phyloP scores from a whole-genome alignment of 2,113 vertebrate species.

The Ciconia maguari region DNA sequence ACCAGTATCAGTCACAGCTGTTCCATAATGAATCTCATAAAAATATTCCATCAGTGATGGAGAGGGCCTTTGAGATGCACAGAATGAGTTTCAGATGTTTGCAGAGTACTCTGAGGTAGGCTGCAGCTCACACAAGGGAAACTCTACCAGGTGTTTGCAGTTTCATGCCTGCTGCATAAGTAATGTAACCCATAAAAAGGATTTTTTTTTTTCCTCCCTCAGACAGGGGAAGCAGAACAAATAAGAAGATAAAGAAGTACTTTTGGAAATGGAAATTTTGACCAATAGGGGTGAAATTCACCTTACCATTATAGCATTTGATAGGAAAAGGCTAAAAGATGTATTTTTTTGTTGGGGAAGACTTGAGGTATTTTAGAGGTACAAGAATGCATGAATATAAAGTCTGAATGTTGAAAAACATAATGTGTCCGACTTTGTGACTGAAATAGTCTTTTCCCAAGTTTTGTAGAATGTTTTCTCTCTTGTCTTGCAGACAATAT shows the following conservation, averaged over 20 bases:
- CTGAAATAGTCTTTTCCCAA: background rate
- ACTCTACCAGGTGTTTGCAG: constrained; percentile 68
- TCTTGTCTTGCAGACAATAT: background rate
- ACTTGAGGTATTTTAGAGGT: background rate
- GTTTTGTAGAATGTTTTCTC: background rate
- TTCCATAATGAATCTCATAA: constrained; percentile 56
- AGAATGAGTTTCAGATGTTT: constrained; percentile 72
- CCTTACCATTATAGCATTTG: background rate
- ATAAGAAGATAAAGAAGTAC: constrained; percentile 21
- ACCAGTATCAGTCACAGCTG: constrained; percentile 58
- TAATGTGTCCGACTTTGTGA: background rate
- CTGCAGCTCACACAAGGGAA: constrained; percentile 58
- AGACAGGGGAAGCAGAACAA: constrained; percentile 33
- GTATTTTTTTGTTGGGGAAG: background rate
- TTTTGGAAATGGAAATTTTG: background rate
- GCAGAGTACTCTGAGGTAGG: constrained; percentile 50
- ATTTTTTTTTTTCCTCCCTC: background rate
- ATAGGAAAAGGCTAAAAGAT: background rate
- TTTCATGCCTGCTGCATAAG: constrained; percentile 68
- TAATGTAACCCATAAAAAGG: constrained; percentile 60
- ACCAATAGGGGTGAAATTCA: constrained; percentile 11
- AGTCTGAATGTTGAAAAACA: background rate
- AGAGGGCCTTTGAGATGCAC: constrained; percentile 61
- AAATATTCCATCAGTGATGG: constrained; percentile 64
- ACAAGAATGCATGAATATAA: background rate